phyloP scores from a whole-genome alignment of 2,113 vertebrate species.

The Percopsis transmontana region DNA sequence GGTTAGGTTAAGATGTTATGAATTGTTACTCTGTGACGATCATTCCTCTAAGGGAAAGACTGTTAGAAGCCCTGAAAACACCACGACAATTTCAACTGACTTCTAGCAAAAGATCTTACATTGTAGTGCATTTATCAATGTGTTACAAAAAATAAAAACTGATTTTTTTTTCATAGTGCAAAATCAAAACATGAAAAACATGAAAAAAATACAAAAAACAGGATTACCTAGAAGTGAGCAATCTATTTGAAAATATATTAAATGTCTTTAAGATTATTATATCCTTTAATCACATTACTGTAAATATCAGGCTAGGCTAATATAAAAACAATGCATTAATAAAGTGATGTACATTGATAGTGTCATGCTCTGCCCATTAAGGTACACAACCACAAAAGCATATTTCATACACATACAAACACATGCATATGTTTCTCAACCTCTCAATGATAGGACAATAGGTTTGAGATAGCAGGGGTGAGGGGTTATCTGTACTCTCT shows the following conservation, averaged over 20 bases:
- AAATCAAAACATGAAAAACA: too few species aligned
- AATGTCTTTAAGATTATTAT: too few species aligned
- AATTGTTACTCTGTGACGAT: conserved; percentile 17
- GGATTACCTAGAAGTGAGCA: too few species aligned
- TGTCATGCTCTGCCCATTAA: not conserved
- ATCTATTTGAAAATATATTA: too few species aligned
- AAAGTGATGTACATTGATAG: not conserved
- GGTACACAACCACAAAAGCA: not conserved
- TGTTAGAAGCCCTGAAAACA: not conserved
- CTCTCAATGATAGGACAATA: not conserved
- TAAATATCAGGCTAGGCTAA: too few species aligned
- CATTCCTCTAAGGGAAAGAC: not conserved
- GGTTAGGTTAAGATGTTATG: conserved; percentile 43
- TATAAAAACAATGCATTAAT: too few species aligned
- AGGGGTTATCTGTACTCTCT: not conserved
- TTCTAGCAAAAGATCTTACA: not conserved
- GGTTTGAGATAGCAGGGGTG: not conserved
- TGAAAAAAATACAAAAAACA: too few species aligned
- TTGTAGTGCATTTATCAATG: not conserved
- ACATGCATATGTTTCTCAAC: not conserved
- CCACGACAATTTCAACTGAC: not conserved
- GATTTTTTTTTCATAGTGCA: not conserved
- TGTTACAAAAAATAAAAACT: not conserved
- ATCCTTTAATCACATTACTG: too few species aligned
- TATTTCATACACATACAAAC: not conserved